These are phyloP conservation scores for Eupithecia exiguata DNA, from an alignment of 2,888 invertebrate genomes.

Conservation along the genomic window DNA sequence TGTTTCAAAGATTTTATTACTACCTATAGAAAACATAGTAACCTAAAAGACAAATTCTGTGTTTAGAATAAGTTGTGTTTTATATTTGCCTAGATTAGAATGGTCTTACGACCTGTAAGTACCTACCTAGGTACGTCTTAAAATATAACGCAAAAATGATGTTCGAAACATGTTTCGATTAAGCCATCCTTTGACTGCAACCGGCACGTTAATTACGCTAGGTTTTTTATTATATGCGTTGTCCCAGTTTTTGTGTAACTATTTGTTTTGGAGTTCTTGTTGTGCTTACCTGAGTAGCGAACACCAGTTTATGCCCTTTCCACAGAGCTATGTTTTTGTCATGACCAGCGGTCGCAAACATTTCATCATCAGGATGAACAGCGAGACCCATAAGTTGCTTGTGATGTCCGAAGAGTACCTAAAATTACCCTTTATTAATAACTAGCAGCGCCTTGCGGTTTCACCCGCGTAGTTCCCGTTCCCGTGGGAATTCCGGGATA, in stretches of 20 bases:
- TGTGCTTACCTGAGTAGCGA: conserved; percentile 89
- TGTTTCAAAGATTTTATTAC: too few relatives aligned
- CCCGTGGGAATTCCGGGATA: too few relatives aligned
- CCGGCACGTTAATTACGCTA: not conserved
- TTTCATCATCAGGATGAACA: conserved; percentile 94
- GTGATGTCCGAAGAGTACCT: conserved; percentile 94
- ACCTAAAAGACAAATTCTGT: too few relatives aligned
- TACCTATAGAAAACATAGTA: too few relatives aligned
- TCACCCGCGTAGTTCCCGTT: too few relatives aligned
- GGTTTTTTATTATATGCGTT: not conserved
- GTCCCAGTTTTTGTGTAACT: not conserved
- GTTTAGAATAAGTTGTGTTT: too few relatives aligned
- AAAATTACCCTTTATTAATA: conserved; percentile 22
- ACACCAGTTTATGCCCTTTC: conserved; percentile 94
- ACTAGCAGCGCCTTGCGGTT: too few relatives aligned
- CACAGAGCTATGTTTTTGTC: conserved; percentile 95
- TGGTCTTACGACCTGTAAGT: too few relatives aligned
- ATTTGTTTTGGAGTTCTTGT: not conserved
- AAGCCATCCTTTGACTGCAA: not conserved
- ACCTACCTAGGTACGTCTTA: too few relatives aligned
- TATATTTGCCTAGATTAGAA: too few relatives aligned
- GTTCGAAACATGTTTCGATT: too few relatives aligned
- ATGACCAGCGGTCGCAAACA: conserved; percentile 95
- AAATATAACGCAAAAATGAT: too few relatives aligned
- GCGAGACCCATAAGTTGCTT: conserved; percentile 94